Evolutionary conservation across 1,140 invertebrate genomes (phyloP).

Genomic region (Drosophila guanche): DNA sequence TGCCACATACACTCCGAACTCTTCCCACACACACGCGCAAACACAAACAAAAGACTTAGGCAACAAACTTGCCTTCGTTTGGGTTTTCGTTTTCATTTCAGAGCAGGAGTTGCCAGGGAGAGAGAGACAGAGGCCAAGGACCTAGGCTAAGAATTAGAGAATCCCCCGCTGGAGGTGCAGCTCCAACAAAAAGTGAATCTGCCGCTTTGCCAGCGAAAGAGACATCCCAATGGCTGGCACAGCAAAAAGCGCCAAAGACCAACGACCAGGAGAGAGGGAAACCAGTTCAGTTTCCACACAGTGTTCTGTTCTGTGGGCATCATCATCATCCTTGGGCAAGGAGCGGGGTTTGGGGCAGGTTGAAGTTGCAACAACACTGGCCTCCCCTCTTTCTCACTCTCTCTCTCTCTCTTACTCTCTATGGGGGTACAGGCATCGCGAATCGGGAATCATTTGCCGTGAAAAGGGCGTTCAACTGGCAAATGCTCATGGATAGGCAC

Average conservation of each 20-base stretch:
- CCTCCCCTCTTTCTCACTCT: constrained; percentile 2
- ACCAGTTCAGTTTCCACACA: constrained; percentile 42
- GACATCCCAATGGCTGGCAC: not conserved
- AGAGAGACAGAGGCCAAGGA: constrained; percentile 19
- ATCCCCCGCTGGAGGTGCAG: constrained; percentile 16
- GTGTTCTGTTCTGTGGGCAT: constrained; percentile 8
- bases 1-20: constrained; percentile 5
- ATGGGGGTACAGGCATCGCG: constrained; percentile 42
- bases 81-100: constrained; percentile 81
- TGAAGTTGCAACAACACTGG: constrained; percentile 43
- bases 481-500: constrained; percentile 77
- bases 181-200: constrained; percentile 78
- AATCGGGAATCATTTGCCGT: constrained; percentile 82
- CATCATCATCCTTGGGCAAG: constrained; percentile 49
- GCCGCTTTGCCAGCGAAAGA: constrained; percentile 64
- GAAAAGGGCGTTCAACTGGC: constrained; percentile 83
- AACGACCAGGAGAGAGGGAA: constrained; percentile 51
- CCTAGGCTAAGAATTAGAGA: constrained; percentile 59
- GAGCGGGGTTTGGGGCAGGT: constrained; percentile 51
- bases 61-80: constrained; percentile 74
- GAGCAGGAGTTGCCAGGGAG: constrained; percentile 11
- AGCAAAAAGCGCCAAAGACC: constrained; percentile 20
- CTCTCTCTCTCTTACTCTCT: constrained; percentile 8
- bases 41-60: constrained; percentile 79
- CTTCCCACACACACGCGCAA: not conserved